A percentile compares a stretch with the other conserved stretches of the same genome.
These are phyloP conservation scores for Stenichneumon culpator DNA, from an alignment of 2,888 invertebrate species.

Conservation along the genomic window DNA sequence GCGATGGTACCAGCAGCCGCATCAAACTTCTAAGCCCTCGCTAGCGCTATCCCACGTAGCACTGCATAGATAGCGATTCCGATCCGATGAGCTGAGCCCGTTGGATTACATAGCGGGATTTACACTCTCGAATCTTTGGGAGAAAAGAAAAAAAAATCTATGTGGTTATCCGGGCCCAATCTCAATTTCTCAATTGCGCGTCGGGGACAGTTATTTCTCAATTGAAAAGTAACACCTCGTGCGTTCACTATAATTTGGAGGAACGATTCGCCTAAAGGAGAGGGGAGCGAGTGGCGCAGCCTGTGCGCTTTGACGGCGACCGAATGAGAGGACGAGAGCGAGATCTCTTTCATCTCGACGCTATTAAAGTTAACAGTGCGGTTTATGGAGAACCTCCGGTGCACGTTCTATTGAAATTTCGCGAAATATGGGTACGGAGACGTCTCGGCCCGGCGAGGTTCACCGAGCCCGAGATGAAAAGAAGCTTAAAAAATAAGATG, in stretches of 20 bases:
- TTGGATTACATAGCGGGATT: constrained; percentile 63
- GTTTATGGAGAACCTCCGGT: constrained; percentile 48
- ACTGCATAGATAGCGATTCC: constrained; percentile 24
- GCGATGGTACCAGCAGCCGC: neutral
- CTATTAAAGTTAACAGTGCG: constrained; percentile 65
- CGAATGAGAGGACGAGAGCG: constrained; percentile 5
- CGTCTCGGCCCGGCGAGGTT: neutral
- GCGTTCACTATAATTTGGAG: constrained; percentile 31
- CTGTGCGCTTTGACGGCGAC: constrained; percentile 44
- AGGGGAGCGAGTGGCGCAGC: neutral
- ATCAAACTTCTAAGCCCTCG: constrained; percentile 48
- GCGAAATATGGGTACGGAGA: constrained; percentile 28
- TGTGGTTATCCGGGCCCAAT: neutral
- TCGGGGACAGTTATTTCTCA: neutral
- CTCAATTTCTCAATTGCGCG: neutral
- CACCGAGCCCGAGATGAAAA: neutral
- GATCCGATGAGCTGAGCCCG: constrained; percentile 59
- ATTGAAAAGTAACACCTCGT: constrained; percentile 11
- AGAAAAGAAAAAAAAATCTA: too few relatives aligned
- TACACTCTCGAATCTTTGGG: constrained; percentile 49
- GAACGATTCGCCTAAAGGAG: constrained; percentile 19
- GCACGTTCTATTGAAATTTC: constrained; percentile 55
- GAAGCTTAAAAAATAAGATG: constrained; percentile 24
- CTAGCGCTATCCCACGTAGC: constrained; percentile 6
- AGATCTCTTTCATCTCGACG: constrained; percentile 52